Base-by-base conservation (phyloP, 2,797 vertebrate genomes). In the Iguana delicatissima region DNA sequence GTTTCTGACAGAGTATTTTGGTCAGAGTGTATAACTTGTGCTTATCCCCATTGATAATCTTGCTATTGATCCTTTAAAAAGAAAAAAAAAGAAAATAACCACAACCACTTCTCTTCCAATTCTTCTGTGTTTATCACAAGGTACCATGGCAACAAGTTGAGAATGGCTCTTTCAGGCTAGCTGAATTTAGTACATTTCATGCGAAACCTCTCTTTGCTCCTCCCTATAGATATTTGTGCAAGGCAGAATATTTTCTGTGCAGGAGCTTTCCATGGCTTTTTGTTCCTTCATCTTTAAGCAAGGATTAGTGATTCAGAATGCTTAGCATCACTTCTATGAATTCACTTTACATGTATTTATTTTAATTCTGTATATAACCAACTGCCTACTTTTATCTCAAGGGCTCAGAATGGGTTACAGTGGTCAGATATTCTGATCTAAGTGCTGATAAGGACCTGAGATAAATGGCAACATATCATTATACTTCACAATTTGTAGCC, bases 401-500 rank as follows among this genome's bases (percentile, higher is more conserved):
- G 50, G 26, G 83, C 29, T 69, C 29, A 32, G 12, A 35, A 77
- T 42, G n/a, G 50, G 22, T 55, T 26, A 84, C 59, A 67, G 2
- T 26, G 24, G n/a, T 85, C 38, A 69, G 29, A 6, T 46, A 85
- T 67, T 38, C 29, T 38, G 4, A n/a, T 24, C 46, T 24, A 38
- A 57, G 16, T 24, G 9, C 32, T 38, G 22, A 72, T 32, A 86
- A 74, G 10, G 13, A 57, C 9, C 46, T 74, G 42, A 50, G 74
- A 7, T 79, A 3, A 26, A 16, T n/a, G 57, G 18, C 6, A 77
- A 84, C n/a, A 24, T 8, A 52, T 22, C 29, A 79, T 91, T 69
- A 74, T 8, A 85, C 7, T 84, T 57, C 76, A 86, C 80, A 16
- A 35, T 93, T 92, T 92, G 69, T 35, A 55, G 0, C 85, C 3